phyloP scores from a whole-genome alignment of 2,113 vertebrate genomes.

The Falco punctatus region DNA sequence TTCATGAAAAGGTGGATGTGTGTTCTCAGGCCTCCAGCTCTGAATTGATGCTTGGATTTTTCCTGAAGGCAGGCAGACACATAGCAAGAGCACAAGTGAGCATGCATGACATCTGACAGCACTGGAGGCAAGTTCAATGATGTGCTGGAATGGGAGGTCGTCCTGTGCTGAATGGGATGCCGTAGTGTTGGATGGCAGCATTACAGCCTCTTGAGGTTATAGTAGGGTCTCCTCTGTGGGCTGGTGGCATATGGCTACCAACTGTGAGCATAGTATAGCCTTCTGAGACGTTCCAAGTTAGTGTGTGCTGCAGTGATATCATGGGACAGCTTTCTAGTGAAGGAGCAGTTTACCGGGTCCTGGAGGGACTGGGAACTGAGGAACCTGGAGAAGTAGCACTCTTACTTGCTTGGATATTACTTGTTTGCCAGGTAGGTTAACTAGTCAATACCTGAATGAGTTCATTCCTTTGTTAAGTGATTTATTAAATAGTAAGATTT shows the following conservation, averaged over 20 bases:
- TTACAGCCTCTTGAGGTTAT: neutral
- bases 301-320: neutral
- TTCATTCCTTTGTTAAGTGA: neutral
- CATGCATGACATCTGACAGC: neutral
- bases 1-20: neutral
- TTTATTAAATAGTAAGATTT: constrained; percentile 14
- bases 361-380: neutral
- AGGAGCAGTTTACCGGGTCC: neutral
- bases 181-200: neutral
- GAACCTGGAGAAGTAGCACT: neutral
- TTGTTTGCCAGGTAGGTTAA: neutral
- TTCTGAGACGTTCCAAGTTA: neutral
- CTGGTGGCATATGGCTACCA: neutral
- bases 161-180: neutral
- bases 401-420: neutral
- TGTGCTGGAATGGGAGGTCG: neutral
- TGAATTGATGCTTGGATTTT: neutral
- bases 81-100: neutral
- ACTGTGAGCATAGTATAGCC: neutral
- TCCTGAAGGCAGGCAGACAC: neutral
- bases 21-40: neutral
- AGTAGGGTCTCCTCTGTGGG: neutral
- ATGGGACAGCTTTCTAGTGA: neutral
- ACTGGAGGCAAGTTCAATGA: neutral
- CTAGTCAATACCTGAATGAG: neutral